Evolutionary conservation across 2,797 vertebrate genomes (phyloP), one percentile per base, ranked within the genome.

Genomic region (Danio albolineatus): DNA sequence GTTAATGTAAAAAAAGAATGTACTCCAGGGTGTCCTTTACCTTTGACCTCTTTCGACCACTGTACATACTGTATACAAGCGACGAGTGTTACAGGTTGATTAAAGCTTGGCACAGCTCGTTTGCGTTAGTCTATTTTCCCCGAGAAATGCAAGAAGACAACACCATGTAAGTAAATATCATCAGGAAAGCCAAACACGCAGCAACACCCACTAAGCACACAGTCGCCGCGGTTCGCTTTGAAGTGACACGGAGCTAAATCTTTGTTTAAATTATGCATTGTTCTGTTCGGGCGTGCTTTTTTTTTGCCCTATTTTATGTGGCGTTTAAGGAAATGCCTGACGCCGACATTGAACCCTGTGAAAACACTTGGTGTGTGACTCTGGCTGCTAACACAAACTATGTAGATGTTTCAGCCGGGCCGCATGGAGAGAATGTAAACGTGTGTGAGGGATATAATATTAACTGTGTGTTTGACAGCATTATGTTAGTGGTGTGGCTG

Each of bases 361-460:
- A 53, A 78, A 51, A 51, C 56, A n/a, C 53, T 46, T 3, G 28
- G 57, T 43, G 70, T 46, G 39, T 16, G 51, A 62, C 69, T 84
- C 21, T 54, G 74, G 64, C 73, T 69, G 12, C 60, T 59, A 71
- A 73, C 76, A 46, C 61, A 46, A 46, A 66, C 13, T 80, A 54
- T 71, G 59, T 72, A 39, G 57, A 53, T 56, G 73, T 79, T 56
- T 56, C 64, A 76, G 85, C 72, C 67, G 70, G 80, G 53, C 72
- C 14, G 46, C 0, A 19, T n/a, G 43, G 73, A 74, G 67, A 21
- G 57, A 69, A 64, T 82, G 28, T 28, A 78, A 74, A 57, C 82
- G 48, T 65, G 51, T 70, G 75, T 36, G 80, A 90, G 78, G 70
- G 83, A 82, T 85, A 85, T 75, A 10, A 38, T 9, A 48, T 43